Evolutionary conservation across 2,888 invertebrate genomes (phyloP).

Genomic region (Andrena haemorrhoa): DNA sequence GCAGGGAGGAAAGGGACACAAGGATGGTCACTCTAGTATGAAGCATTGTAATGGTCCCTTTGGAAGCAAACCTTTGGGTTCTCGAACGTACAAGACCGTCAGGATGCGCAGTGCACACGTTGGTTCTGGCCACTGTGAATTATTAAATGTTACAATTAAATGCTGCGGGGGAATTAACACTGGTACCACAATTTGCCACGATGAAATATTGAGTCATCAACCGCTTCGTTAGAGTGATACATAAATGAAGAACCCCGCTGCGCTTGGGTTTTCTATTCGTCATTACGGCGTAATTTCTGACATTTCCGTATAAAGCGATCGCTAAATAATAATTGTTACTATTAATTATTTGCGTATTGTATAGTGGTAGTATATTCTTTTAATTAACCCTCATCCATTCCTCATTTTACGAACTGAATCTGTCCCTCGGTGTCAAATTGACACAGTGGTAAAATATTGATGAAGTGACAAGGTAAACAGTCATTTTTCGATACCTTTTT

Average conservation of each 20-base stretch:
- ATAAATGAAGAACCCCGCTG: slow-evolving; percentile 67
- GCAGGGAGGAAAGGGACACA: slow-evolving; percentile 20
- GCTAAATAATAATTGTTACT: too few species aligned
- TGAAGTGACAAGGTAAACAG: too few species aligned
- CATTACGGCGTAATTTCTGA: slow-evolving; percentile 27
- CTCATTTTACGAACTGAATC: too few species aligned
- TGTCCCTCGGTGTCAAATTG: too few species aligned
- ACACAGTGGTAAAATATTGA: too few species aligned
- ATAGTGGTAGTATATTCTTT: too few species aligned
- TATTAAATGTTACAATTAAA: slow-evolving; percentile 73
- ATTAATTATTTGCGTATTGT: too few species aligned
- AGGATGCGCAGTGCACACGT: slow-evolving; percentile 40
- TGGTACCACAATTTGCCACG: slow-evolving; percentile 36
- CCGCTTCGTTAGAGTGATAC: slow-evolving; percentile 51
- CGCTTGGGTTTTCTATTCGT: slow-evolving; percentile 37
- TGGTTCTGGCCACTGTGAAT: slow-evolving; percentile 62
- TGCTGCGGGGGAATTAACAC: slow-evolving; percentile 66
- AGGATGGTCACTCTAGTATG: slow-evolving; percentile 51
- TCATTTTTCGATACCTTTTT: too few species aligned
- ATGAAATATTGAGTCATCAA: slow-evolving; percentile 71
- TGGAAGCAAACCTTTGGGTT: slow-evolving; percentile 62
- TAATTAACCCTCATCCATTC: too few species aligned
- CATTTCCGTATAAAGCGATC: slow-evolving; percentile 23
- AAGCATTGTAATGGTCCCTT: slow-evolving; percentile 69
- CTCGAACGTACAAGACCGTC: slow-evolving; percentile 56